phyloP scores from a whole-genome alignment of 2,888 invertebrate genomes.

The Lycocerus yunnanus region DNA sequence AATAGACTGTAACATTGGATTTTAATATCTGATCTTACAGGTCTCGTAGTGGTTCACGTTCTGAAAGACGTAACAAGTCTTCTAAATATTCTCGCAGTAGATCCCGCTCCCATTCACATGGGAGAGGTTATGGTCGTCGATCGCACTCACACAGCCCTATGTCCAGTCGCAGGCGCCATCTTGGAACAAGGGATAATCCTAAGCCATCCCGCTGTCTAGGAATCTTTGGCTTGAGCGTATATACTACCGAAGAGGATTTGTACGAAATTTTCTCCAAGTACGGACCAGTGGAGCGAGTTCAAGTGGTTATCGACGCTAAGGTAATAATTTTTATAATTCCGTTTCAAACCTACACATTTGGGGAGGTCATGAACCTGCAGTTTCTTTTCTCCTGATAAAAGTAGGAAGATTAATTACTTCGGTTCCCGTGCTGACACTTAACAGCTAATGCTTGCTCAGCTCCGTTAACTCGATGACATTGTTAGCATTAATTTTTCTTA shows the following conservation, averaged over 20 bases:
- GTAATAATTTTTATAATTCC: conserved; percentile 56
- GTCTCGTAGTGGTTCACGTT: conserved; percentile 67
- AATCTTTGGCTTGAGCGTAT: conserved; percentile 91
- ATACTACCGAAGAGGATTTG: conserved; percentile 90
- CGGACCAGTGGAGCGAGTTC: conserved; percentile 89
- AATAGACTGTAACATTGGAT: conserved; percentile 39
- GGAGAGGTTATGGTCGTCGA: conserved; percentile 62
- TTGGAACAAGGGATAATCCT: conserved; percentile 84
- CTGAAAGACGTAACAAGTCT: conserved; percentile 58
- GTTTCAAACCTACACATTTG: conserved; percentile 42
- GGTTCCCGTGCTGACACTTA: conserved; percentile 45
- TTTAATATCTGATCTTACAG: conserved; percentile 46
- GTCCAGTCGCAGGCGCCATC: conserved; percentile 79
- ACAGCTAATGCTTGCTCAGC: conserved; percentile 39
- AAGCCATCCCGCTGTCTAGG: conserved; percentile 89
- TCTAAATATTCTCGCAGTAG: conserved; percentile 69
- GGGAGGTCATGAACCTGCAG: conserved; percentile 39
- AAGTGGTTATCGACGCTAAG: conserved; percentile 96
- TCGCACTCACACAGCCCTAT: conserved; percentile 79
- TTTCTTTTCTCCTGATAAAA: conserved; percentile 46
- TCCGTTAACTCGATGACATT: conserved; percentile 44
- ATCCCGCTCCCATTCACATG: conserved; percentile 52
- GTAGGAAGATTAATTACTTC: conserved; percentile 42
- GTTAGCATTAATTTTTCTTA: not conserved
- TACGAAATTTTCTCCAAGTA: conserved; percentile 91